A percentile compares a stretch with the other conserved stretches of the same genome.
Conservation (phyloP, 92 coral and sea anemone genomes). For the Umimayanthus kanabou region DNA sequence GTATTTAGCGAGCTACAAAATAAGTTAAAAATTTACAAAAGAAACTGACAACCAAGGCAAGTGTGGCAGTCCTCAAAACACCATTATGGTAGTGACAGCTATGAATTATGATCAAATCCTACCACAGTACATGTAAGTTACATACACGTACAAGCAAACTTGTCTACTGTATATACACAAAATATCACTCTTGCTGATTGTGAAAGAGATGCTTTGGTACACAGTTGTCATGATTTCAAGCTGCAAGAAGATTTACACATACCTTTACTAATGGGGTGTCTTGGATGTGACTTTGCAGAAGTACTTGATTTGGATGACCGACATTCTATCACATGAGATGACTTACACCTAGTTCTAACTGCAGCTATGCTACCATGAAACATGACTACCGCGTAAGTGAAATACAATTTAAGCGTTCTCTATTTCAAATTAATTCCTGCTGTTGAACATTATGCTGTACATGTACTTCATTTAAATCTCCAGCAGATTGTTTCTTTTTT, state of each 20-base stretch:
- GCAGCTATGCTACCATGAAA: slow-evolving; percentile 21
- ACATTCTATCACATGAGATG: not conserved
- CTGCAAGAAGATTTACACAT: not conserved
- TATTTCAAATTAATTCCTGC: not conserved
- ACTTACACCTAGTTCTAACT: not conserved
- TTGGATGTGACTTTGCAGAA: not conserved
- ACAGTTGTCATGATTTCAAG: too few species aligned
- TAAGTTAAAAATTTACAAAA: too few species aligned
- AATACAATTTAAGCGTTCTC: not conserved
- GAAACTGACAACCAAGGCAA: too few species aligned
- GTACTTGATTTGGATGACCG: not conserved
- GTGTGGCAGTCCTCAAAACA: too few species aligned
- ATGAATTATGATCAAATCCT: too few species aligned
- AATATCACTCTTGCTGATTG: too few species aligned
- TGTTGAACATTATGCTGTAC: not conserved
- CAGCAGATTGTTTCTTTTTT: not conserved
- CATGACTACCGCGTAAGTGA: not conserved
- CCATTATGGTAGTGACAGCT: too few species aligned
- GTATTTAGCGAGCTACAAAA: too few species aligned
- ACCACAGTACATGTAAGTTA: too few species aligned
- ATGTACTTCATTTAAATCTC: not conserved
- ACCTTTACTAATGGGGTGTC: not conserved
- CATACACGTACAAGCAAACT: too few species aligned
- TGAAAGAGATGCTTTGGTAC: too few species aligned
- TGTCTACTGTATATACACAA: too few species aligned